These are phyloP conservation scores for Cataglyphis hispanica DNA, from an alignment of 1,140 invertebrate species.

Conservation along the genomic window DNA sequence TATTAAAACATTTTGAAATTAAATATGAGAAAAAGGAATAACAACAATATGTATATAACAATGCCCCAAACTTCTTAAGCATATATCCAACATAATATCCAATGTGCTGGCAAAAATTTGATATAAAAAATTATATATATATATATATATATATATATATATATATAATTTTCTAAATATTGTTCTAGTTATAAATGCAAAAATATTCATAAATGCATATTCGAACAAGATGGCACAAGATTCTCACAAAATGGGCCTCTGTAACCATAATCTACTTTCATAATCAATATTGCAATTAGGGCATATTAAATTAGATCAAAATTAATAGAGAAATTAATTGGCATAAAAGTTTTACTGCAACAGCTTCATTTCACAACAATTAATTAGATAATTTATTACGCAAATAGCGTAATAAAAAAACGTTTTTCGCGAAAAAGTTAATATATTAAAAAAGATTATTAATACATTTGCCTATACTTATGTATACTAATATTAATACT, in stretches of 20 bases:
- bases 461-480: background rate
- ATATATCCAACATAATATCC: too few relatives aligned
- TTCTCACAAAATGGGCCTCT: slow-evolving; percentile 18
- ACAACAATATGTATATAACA: background rate
- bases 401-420: slow-evolving; percentile 17
- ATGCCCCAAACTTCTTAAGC: slow-evolving; percentile 9
- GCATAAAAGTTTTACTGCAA: slow-evolving; percentile 19
- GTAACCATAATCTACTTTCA: slow-evolving; percentile 30
- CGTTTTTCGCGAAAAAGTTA: slow-evolving; percentile 34
- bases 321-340: slow-evolving; percentile 16
- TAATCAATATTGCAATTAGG: slow-evolving; percentile 12
- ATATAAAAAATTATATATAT: background rate
- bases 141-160: too few relatives aligned
- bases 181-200: background rate
- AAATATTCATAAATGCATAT: slow-evolving; percentile 23
- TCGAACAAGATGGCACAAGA: slow-evolving; percentile 10
- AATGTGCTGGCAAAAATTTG: background rate
- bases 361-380: slow-evolving; percentile 26
- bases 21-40: slow-evolving; percentile 23
- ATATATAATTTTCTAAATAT: background rate
- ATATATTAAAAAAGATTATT: background rate
- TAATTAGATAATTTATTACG: slow-evolving; percentile 40
- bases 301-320: slow-evolving; percentile 24
- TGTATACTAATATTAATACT: background rate
- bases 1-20: slow-evolving; percentile 9